These are phyloP conservation scores for Drosophila pegasa DNA, from an alignment of 2,888 invertebrate species.

Conservation along the genomic window DNA sequence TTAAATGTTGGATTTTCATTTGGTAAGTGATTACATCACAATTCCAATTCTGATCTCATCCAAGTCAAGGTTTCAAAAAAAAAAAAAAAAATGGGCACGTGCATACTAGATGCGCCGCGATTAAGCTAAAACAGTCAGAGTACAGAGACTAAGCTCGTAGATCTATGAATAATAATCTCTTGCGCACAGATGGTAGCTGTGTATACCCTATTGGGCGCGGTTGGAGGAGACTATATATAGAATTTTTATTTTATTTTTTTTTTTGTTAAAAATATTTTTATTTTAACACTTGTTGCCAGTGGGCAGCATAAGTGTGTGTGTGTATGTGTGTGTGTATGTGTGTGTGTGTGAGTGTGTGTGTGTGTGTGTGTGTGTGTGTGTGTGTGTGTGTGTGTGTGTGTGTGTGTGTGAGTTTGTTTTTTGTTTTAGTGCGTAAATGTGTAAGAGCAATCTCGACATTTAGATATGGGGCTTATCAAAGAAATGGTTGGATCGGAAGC, in stretches of 20 bases:
- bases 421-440: background rate
- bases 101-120: conserved; percentile 1
- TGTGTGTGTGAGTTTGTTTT: background rate
- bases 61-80: background rate
- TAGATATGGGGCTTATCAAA: conserved; percentile 22
- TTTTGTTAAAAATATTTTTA: too few species aligned
- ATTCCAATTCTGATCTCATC: conserved; percentile 2
- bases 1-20: background rate
- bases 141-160: background rate
- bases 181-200: background rate
- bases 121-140: background rate
- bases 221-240: background rate
- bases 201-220: background rate
- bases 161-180: background rate
- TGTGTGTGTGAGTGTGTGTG: background rate
- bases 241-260: too few species aligned
- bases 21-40: conserved; percentile 8
- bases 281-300: conserved; percentile 27
- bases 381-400: background rate
- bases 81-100: too few species aligned
- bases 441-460: conserved; percentile 8
- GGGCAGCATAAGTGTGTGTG: background rate
- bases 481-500: background rate
- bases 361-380: background rate
- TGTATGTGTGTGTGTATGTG: background rate